These are phyloP conservation scores for Erythrocercus mccallii DNA, from an alignment of 2,113 vertebrate genomes.

Conservation along the genomic window DNA sequence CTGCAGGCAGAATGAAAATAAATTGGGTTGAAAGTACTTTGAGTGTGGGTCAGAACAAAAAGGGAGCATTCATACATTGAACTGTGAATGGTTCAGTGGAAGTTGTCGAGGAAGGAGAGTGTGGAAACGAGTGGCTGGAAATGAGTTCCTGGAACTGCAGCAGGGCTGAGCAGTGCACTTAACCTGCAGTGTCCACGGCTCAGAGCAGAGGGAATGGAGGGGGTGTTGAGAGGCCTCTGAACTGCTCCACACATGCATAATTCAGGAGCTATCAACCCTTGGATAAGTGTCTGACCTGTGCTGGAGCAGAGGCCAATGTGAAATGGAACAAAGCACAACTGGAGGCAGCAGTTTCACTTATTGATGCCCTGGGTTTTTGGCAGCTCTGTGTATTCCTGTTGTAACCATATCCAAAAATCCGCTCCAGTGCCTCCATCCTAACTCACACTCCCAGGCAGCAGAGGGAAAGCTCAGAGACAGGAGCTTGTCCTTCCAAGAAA, in stretches of 20 bases:
- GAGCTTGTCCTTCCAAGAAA: slow-evolving; percentile 33
- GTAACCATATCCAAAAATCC: background rate
- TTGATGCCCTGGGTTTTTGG: background rate
- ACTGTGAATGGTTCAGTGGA: background rate
- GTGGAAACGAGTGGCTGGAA: background rate
- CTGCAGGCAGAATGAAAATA: background rate
- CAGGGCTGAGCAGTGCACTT: background rate
- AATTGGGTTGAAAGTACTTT: background rate
- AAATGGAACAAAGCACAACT: background rate
- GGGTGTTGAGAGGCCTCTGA: background rate
- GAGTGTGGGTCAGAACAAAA: background rate
- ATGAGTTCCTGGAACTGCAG: background rate
- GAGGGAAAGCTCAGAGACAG: background rate
- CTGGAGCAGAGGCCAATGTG: background rate
- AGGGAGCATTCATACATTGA: background rate
- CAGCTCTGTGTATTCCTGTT: background rate
- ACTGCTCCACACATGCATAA: background rate
- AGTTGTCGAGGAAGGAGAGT: background rate
- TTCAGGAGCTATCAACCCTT: background rate
- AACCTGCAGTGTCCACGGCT: background rate
- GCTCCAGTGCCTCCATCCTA: background rate
- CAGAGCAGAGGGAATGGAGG: background rate
- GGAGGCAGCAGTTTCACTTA: background rate
- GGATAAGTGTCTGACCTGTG: background rate
- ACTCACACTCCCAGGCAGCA: background rate